phyloP scores from a whole-genome alignment of 2,797 vertebrate genomes.

The Sebastes goodei region DNA sequence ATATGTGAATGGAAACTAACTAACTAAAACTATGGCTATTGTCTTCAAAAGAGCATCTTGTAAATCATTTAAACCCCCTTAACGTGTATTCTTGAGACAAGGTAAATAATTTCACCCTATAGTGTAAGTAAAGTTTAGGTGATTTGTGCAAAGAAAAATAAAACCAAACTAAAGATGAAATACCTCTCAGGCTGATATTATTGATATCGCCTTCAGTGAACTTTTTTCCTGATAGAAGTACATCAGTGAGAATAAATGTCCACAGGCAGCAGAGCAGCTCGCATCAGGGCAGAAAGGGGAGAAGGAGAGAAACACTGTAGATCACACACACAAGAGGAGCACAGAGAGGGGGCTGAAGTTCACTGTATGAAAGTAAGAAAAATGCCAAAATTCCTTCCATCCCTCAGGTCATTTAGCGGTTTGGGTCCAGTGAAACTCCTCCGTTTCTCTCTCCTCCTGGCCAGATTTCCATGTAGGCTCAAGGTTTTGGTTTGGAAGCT shows the following conservation, averaged over 20 bases:
- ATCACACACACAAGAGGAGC: conserved; percentile 12
- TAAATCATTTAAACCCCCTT: too few species aligned
- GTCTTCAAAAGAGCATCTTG: neutral
- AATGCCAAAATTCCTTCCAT: conserved; percentile 50
- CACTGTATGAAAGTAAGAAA: conserved; percentile 14
- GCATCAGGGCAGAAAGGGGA: neutral
- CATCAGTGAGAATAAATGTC: conserved; percentile 41
- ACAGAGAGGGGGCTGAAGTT: conserved; percentile 9
- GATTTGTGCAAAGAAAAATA: neutral
- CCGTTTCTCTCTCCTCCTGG: conserved; percentile 34
- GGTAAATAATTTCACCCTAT: neutral
- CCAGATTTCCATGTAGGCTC: conserved; percentile 11
- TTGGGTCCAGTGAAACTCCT: conserved; percentile 41
- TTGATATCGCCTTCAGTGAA: conserved; percentile 19
- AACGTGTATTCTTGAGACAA: fast-evolving
- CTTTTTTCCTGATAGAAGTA: conserved; percentile 28
- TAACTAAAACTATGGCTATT: neutral
- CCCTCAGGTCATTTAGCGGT: conserved; percentile 49
- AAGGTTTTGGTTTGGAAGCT: conserved; percentile 32
- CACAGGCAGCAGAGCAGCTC: conserved; percentile 22
- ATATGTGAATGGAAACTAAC: neutral
- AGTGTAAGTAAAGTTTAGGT: neutral
- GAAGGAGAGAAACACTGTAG: neutral
- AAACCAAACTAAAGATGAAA: conserved; percentile 10
- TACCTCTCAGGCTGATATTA: neutral